Evolutionary conservation across 2,888 invertebrate species (phyloP), one percentile per base, ranked within the genome.

Genomic region (Eristalis pertinax): DNA sequence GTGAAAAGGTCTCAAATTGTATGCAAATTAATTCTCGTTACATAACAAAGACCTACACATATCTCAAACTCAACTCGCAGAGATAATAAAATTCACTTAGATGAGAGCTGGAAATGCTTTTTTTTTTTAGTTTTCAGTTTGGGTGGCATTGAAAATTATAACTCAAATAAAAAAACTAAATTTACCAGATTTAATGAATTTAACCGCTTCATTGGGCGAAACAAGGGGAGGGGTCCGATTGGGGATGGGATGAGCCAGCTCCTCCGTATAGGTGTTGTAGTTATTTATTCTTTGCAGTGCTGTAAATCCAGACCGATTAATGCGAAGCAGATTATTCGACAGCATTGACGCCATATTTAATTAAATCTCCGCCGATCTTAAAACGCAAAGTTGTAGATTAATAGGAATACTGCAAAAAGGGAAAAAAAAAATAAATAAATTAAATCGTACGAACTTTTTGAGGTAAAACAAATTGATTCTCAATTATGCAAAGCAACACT

Each of bases 101-200:
- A 50, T 8, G 19, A 50, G 19, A 50, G 19, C 50, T 50, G 50
- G 60, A 60, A 26, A 15, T 26, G 60, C 11, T 24, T 3, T 11
- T 0, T 1, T 24, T 24, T 3, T 11, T 0, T 1, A 10, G 13
- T 26, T 11, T 35, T 65, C 22, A 32, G 1, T 50, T 67, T 4
- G 26, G 13, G 35, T 67, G 67, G 43, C 64, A 67, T 63, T 74
- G 13, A 13, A 68, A 32, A 60, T 58, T 68, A 7, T 24, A 43
- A 26, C 15, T 0, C 11, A 81, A 73, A n/a, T 32, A 35, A 81
- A 73, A 72, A n/a, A n/a, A n/a, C n/a, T n/a, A n/a, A 76, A 92
- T 94, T 94, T 94, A 98, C 98, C 97, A 89, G 98, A 98, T 93
- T 97, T 95, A 75, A 98, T 94, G 87, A 94, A 95, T 91, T 95